Evolutionary conservation across 2,888 invertebrate species (phyloP), one percentile per base, ranked within the genome.

Genomic region (Arge pagana): DNA sequence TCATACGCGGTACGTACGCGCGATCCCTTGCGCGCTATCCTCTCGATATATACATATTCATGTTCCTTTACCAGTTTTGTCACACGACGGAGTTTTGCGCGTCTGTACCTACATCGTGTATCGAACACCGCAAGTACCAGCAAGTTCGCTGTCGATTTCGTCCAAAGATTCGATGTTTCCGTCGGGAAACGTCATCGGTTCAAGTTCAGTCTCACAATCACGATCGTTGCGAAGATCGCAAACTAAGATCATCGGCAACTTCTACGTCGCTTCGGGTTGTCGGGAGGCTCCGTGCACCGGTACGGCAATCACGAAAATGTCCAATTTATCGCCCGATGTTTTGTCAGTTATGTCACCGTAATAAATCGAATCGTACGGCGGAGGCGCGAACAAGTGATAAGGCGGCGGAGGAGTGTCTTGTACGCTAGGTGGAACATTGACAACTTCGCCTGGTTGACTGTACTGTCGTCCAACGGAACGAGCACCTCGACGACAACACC

Each of bases 321-420:
- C 78, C 56, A 74, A 68, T 39, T 75, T 75, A 49, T 75, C 72
- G 13, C 64, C 64, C 28, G 66, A 59, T 1, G 65, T 62, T 45
- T 75, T 76, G 60, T 79, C 75, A 26, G 68, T 68, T 55, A 80
- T 76, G 55, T 79, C 79, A 3, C 64, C 67, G 55, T 71, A 73
- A 50, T 74, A 74, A 3, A 81, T 70, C 30, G 80, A 81, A 45
- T 81, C 80, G 68, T 82, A 82, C 2, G 80, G 76, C 2, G 82
- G 82, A 1, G 82, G 82, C 3, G 82, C 82, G 62, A 82, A 82
- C 6, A 80, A 69, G 54, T 81, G 81, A 66, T 82, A 82, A 0
- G 81, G 80, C 3, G 82, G 82, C 3, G 82, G 82, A 0, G 82
- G 81, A 3, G 77, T 74, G 37, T 78, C 78, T 4, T 68, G 67